These are phyloP conservation scores for Chaunax sp. DNA, from an alignment of 2,797 vertebrate genomes.

Conservation along the genomic window DNA sequence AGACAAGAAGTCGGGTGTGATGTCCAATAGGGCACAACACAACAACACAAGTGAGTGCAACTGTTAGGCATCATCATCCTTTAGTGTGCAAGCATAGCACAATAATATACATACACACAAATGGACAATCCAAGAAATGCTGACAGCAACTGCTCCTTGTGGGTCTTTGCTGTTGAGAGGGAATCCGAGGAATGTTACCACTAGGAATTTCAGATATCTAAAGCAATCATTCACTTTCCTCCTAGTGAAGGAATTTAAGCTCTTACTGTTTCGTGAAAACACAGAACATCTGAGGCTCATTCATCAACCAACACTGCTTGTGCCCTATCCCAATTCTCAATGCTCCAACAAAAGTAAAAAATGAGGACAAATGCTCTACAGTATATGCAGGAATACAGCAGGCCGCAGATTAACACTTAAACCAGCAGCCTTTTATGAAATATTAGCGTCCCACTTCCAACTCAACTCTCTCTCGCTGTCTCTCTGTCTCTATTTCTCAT, in stretches of 20 bases:
- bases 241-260: slow-evolving; percentile 64
- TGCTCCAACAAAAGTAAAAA: slow-evolving; percentile 26
- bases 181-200: slow-evolving; percentile 76
- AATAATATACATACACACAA: slow-evolving; percentile 37
- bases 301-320: slow-evolving; percentile 51
- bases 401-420: slow-evolving; percentile 60
- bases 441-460: slow-evolving; percentile 53
- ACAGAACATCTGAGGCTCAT: slow-evolving; percentile 69
- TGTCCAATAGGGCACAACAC: slow-evolving; percentile 64
- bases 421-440: slow-evolving; percentile 62
- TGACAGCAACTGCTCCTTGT: slow-evolving; percentile 75
- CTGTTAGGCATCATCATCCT: slow-evolving; percentile 71
- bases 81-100: slow-evolving; percentile 39
- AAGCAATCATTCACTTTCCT: slow-evolving; percentile 79
- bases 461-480: slow-evolving; percentile 34
- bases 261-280: slow-evolving; percentile 56
- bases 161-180: slow-evolving; percentile 63
- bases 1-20: slow-evolving; percentile 54
- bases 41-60: slow-evolving; percentile 71
- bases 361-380: slow-evolving; percentile 42
- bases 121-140: slow-evolving; percentile 61
- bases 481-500: slow-evolving; percentile 54
- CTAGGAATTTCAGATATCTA: slow-evolving; percentile 75
- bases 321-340: slow-evolving; percentile 27
- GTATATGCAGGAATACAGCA: slow-evolving; percentile 36